These are phyloP conservation scores for Choloepus didactylus DNA, from an alignment of 2,797 vertebrate genomes.

Conservation along the genomic window DNA sequence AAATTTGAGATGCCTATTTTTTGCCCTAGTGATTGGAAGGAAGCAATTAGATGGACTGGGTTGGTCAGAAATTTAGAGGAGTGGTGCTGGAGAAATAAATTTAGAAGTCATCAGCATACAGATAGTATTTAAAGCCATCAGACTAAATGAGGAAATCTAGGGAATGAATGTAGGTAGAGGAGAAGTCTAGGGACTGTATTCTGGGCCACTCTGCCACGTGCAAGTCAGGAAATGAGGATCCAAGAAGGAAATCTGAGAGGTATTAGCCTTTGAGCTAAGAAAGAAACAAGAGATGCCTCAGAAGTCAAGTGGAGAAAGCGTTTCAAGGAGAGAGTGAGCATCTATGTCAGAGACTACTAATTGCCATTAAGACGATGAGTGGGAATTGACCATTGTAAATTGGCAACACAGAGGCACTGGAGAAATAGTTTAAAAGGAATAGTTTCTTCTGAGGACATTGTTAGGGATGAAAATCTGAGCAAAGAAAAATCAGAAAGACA, in stretches of 20 bases:
- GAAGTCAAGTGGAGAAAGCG: background rate
- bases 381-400: background rate
- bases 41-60: background rate
- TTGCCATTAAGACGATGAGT: background rate
- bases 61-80: background rate
- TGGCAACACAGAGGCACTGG: background rate
- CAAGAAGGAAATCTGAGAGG: background rate
- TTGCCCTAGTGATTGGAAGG: background rate
- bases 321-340: conserved; percentile 27
- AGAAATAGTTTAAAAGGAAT: background rate
- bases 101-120: background rate
- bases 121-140: background rate
- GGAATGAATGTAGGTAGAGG: background rate
- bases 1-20: background rate
- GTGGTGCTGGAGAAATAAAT: background rate
- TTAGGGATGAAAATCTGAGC: conserved; percentile 15
- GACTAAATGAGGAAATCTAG: background rate
- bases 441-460: background rate
- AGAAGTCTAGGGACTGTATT: background rate
- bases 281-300: background rate
- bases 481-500: conserved; percentile 7
- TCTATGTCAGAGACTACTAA: background rate
- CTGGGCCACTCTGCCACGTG: background rate
- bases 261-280: background rate
- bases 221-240: background rate